Base-by-base conservation (phyloP, 2,797 vertebrate species). In the Dipus sagitta region DNA sequence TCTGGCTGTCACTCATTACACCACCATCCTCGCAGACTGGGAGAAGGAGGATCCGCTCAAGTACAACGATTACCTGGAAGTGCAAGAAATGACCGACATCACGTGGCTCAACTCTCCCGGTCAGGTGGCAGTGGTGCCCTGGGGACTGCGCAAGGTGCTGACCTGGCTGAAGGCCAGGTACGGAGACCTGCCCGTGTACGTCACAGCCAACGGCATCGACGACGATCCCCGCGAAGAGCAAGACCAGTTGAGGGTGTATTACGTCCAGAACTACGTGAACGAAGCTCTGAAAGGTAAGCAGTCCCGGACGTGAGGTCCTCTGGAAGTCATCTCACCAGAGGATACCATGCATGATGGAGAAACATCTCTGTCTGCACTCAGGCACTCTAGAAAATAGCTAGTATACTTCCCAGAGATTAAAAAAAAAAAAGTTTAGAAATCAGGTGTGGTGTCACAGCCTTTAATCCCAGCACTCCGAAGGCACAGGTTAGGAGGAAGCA, bases 261-360 rank as follows among this genome's bases (percentile, higher is more conserved):
- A 99, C 96, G 97, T 99, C 88, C 98, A 99, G 97, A 99, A 98
- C 97, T 99, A 99, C 90, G 98, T 99, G 95, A 99, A 99, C 0
- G 99, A 99, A 97, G 99, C 99, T 32, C 98, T 99, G 77, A 99
- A 99, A 99, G 99, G 99, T 99, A 98, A 99, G 98, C 24, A 62
- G 20, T 5, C n/a, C 6, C 26, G 1, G 0, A 42, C 30, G 32
- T 5, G 14, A 42, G 0, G 2, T 12, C 47, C 38, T 28, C n/a
- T 38, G 72, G 26, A 72, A 34, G 20, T 15, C n/a, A 1, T 34
- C 23, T 67, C 67, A 26, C 20, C 47, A 7, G 4, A 70, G 60
- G 20, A 3, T 28, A 0, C 1, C 30, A 32, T 20, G 18, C n/a
- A 23, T 10, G 6, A 26, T 28, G 32, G 75, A 65, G 75, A 52